Evolutionary conservation across 2,888 invertebrate genomes (phyloP).

Genomic region (Lycaena phlaeas): DNA sequence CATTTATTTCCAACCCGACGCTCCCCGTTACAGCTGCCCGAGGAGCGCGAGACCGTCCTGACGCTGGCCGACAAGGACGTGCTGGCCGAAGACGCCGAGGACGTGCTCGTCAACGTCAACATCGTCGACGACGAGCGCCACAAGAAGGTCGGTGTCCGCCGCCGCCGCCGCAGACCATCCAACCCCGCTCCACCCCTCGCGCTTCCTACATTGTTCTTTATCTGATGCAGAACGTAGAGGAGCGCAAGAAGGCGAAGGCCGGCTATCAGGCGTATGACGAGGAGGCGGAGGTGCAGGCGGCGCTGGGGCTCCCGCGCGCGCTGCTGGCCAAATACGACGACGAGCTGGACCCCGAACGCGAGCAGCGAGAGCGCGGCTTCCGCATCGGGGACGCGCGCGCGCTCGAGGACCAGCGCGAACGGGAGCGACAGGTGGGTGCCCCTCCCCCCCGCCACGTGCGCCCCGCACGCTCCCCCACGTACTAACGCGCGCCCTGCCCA

Average conservation of each 20-base stretch:
- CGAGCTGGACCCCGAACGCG: slow-evolving; percentile 76
- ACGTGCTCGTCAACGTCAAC: slow-evolving; percentile 93
- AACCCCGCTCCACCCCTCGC: no score
- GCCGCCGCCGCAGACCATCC: no score
- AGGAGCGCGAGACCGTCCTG: slow-evolving; percentile 89
- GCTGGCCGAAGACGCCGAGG: slow-evolving; percentile 86
- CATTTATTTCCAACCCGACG: no score
- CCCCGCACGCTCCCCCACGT: no score
- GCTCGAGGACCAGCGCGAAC: slow-evolving; percentile 66
- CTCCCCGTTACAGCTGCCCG: slow-evolving; percentile 59
- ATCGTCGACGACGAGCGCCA: slow-evolving; percentile 88
- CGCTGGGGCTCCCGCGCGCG: slow-evolving; percentile 75
- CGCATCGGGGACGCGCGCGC: slow-evolving; percentile 80
- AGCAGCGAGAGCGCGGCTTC: slow-evolving; percentile 80
- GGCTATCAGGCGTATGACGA: slow-evolving; percentile 92
- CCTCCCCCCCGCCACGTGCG: no score
- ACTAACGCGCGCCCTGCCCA: no score
- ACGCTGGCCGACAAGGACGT: slow-evolving; percentile 95
- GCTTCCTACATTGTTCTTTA: no score
- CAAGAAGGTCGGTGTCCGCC: slow-evolving; percentile 74
- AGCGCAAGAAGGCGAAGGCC: slow-evolving; percentile 85
- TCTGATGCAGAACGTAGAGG: slow-evolving; percentile 85
- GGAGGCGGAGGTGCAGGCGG: slow-evolving; percentile 80
- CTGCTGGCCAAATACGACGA: slow-evolving; percentile 96
- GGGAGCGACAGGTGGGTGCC: slow-evolving; percentile 36